Evolutionary conservation across 2,888 invertebrate genomes (phyloP).

Genomic region (Octonoba sinensis): DNA sequence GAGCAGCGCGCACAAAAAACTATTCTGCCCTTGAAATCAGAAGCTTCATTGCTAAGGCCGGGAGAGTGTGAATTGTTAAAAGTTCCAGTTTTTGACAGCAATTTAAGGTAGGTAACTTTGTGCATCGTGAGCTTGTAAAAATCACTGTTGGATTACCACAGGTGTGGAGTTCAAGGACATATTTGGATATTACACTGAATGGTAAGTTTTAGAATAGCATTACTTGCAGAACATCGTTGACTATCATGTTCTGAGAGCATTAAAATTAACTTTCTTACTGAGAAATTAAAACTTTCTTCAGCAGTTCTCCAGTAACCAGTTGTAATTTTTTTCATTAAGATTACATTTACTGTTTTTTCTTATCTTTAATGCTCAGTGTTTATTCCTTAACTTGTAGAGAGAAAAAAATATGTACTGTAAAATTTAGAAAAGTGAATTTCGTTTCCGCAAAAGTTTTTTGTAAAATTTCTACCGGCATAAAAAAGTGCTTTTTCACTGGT

Average conservation of each 20-base stretch:
- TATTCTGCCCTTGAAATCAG: slow-evolving; percentile 29
- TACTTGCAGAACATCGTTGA: slow-evolving; percentile 57
- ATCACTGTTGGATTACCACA: slow-evolving; percentile 36
- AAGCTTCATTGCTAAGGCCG: slow-evolving; percentile 9
- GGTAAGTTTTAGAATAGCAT: slow-evolving; percentile 59
- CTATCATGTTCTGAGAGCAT: slow-evolving; percentile 41
- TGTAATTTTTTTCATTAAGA: too few relatives aligned
- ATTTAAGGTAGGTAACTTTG: slow-evolving; percentile 44
- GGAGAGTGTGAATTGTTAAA: slow-evolving; percentile 28
- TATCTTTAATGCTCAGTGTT: too few relatives aligned
- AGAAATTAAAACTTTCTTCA: not conserved
- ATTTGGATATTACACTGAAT: slow-evolving; percentile 43
- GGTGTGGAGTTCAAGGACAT: slow-evolving; percentile 11
- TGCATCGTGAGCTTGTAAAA: slow-evolving; percentile 4
- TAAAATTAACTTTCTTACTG: not conserved
- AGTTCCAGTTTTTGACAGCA: slow-evolving; percentile 15
- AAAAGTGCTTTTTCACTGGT: too few relatives aligned
- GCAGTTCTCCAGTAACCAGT: too few relatives aligned
- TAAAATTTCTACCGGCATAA: too few relatives aligned
- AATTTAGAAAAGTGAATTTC: too few relatives aligned
- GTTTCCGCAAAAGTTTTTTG: too few relatives aligned
- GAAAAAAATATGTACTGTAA: too few relatives aligned
- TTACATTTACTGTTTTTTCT: too few relatives aligned
- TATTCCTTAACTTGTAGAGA: too few relatives aligned
- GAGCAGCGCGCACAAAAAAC: slow-evolving; percentile 41